phyloP scores from a whole-genome alignment of 2,888 invertebrate genomes.

The Drosophila anceps region DNA sequence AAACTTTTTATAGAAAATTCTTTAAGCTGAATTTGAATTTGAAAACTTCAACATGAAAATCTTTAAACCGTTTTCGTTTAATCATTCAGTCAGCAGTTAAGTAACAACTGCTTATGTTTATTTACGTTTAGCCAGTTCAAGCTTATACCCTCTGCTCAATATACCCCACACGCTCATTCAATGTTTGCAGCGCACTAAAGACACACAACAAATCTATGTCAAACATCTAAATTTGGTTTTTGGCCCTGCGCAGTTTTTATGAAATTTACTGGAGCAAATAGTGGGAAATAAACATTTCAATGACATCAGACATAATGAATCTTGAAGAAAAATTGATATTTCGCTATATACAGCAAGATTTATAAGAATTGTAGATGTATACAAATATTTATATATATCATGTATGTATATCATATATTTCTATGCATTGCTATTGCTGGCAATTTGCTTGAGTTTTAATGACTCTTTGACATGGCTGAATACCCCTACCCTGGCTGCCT shows the following conservation, averaged over 20 bases:
- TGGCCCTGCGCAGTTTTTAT: constrained; percentile 66
- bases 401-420: no score
- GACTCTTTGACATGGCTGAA: constrained; percentile 25
- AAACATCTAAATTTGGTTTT: constrained; percentile 71
- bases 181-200: constrained; percentile 49
- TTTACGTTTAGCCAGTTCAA: neutral
- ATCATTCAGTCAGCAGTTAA: neutral
- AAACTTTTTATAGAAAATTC: no score
- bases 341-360: neutral
- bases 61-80: neutral
- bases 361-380: neutral
- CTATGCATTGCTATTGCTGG: neutral
- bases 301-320: constrained; percentile 47
- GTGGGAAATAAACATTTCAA: constrained; percentile 37
- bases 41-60: no score
- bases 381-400: neutral
- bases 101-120: no score
- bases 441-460: constrained; percentile 24
- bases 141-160: neutral
- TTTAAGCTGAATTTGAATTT: no score
- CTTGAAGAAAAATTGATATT: neutral
- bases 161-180: neutral
- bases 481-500: neutral
- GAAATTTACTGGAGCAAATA: constrained; percentile 66
- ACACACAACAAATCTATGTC: constrained; percentile 70